Conservation (phyloP, 2,888 invertebrate genomes). For the Parnassius mnemosyne region DNA sequence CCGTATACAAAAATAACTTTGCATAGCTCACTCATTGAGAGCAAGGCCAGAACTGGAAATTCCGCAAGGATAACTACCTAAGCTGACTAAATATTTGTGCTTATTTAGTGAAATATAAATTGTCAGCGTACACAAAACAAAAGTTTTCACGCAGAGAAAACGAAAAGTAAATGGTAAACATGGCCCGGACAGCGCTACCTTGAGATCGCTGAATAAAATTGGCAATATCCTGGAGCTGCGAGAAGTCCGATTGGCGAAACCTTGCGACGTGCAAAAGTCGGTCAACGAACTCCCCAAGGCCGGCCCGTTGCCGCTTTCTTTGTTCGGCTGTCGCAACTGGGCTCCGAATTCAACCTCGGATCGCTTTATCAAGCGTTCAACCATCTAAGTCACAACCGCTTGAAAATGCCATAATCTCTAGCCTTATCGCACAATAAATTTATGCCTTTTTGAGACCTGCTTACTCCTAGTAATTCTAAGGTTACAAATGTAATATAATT, state of each 20-base stretch:
- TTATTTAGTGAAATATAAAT: constrained; percentile 2
- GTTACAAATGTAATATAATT: background rate
- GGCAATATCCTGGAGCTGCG: constrained; percentile 79
- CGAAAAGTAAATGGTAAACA: constrained; percentile 70
- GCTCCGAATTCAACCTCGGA: constrained; percentile 65
- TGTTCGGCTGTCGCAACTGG: constrained; percentile 71
- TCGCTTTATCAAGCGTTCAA: constrained; percentile 72
- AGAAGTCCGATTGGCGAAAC: constrained; percentile 79
- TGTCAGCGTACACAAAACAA: constrained; percentile 2
- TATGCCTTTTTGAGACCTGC: background rate
- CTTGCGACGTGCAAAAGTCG: constrained; percentile 79
- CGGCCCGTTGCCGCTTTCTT: constrained; percentile 72
- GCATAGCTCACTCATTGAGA: background rate
- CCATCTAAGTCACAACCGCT: constrained; percentile 42
- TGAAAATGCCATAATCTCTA: constrained; percentile 35
- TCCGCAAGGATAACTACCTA: background rate
- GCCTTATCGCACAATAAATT: constrained; percentile 25
- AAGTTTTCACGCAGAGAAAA: constrained; percentile 50
- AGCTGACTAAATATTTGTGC: constrained; percentile 2
- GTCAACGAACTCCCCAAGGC: constrained; percentile 78
- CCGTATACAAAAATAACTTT: background rate
- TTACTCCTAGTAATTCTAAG: background rate
- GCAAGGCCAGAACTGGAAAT: background rate
- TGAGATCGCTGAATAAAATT: constrained; percentile 71
- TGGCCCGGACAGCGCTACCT: constrained; percentile 63